These are phyloP conservation scores for Tachina lurida DNA, from an alignment of 2,888 invertebrate species.

Conservation along the genomic window DNA sequence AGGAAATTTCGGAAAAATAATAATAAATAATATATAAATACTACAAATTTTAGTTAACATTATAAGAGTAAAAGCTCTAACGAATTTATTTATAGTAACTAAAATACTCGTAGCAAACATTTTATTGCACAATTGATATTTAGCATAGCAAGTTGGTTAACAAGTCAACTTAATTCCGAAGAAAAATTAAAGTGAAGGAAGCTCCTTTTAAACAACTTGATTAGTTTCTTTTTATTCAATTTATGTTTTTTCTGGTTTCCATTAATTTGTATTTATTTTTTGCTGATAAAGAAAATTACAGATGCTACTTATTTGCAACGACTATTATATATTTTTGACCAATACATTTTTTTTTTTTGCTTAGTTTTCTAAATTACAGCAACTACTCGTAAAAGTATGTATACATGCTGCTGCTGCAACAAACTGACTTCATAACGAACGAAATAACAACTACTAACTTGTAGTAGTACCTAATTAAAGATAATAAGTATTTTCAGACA, in stretches of 20 bases:
- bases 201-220: conserved; percentile 25
- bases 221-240: conserved; percentile 49
- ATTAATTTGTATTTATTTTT: not conserved
- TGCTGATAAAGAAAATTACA: conserved; percentile 59
- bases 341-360: conserved; percentile 20
- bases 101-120: conserved; percentile 4
- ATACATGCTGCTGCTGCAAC: conserved; percentile 17
- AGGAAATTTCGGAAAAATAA: too few species aligned
- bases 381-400: conserved; percentile 32
- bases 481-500: conserved; percentile 70
- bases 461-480: conserved; percentile 67
- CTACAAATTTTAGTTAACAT: not conserved
- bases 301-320: conserved; percentile 54
- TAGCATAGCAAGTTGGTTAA: conserved; percentile 26
- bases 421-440: conserved; percentile 42
- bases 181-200: conserved; percentile 46
- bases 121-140: conserved; percentile 39
- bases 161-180: conserved; percentile 15
- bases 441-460: conserved; percentile 55
- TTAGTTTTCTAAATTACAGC: conserved; percentile 39
- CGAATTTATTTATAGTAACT: not conserved
- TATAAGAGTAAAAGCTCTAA: not conserved
- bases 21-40: not conserved
- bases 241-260: conserved; percentile 24
- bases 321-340: conserved; percentile 60